Percentiles rank a stretch among this genome's conserved stretches.
These are phyloP conservation scores for Antheraea pernyi DNA, from an alignment of 1,140 invertebrate genomes.

Conservation along the genomic window DNA sequence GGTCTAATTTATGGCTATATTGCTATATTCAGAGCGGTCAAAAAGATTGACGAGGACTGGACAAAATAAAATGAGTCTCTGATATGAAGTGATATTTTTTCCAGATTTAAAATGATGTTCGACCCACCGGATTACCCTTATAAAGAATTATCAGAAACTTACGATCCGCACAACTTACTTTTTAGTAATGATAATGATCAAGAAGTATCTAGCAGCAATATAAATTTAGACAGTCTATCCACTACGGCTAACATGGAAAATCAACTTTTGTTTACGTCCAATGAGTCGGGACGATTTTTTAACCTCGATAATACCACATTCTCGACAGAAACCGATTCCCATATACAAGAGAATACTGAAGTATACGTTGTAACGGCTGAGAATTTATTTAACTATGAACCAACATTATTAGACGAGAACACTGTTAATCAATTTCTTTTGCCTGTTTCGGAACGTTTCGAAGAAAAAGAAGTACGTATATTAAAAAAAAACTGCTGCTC, in stretches of 20 bases:
- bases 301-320: conserved; percentile 41
- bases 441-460: conserved; percentile 37
- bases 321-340: conserved; percentile 19
- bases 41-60: no score
- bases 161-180: conserved; percentile 50
- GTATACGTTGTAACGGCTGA: conserved; percentile 47
- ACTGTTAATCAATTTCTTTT: conserved; percentile 68
- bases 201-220: conserved; percentile 24
- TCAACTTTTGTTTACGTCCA: conserved; percentile 48
- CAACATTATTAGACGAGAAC: conserved; percentile 61
- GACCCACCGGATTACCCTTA: conserved; percentile 66
- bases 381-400: conserved; percentile 53
- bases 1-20: no score
- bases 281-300: conserved; percentile 49
- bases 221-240: conserved; percentile 41
- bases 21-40: no score
- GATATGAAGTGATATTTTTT: conserved; percentile 17
- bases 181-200: conserved; percentile 32
- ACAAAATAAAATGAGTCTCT: no score
- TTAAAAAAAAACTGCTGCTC: not conserved
- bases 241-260: conserved; percentile 42
- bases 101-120: conserved; percentile 62
- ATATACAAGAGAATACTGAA: conserved; percentile 34
- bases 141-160: conserved; percentile 58
- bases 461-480: conserved; percentile 41